A percentile compares a stretch with the other conserved stretches of the same genome.
These are phyloP conservation scores for Helostoma temminkii DNA, from an alignment of 2,797 vertebrate genomes.

Conservation along the genomic window DNA sequence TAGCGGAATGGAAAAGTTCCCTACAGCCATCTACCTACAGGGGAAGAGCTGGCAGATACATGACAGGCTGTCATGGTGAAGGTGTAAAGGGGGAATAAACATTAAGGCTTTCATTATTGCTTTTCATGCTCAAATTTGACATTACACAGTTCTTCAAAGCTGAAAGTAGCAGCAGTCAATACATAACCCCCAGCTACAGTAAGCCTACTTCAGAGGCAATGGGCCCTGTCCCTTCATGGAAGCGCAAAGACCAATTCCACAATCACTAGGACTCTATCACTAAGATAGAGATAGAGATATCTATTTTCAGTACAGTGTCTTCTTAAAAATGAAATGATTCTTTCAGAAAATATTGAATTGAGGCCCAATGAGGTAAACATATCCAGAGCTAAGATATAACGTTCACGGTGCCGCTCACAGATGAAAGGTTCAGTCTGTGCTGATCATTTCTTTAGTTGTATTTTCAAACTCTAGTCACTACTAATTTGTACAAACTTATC, in stretches of 20 bases:
- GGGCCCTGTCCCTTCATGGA: too few species aligned
- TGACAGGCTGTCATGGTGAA: slow-evolving; percentile 48
- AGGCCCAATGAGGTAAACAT: background rate
- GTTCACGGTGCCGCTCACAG: slow-evolving; percentile 8
- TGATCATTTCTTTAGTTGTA: slow-evolving; percentile 70
- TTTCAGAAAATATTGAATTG: too few species aligned
- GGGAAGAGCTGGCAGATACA: slow-evolving; percentile 47
- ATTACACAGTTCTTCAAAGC: slow-evolving; percentile 38
- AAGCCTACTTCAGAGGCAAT: slow-evolving; percentile 14
- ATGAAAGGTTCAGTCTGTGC: slow-evolving; percentile 39
- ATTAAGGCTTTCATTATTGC: slow-evolving; percentile 15
- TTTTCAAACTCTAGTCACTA: slow-evolving; percentile 80
- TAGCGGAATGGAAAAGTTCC: slow-evolving; percentile 42
- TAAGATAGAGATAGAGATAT: too few species aligned
- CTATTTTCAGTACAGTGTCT: too few species aligned
- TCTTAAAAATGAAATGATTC: too few species aligned
- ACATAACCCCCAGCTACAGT: background rate
- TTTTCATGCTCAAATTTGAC: slow-evolving; percentile 33
- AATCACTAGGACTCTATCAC: too few species aligned
- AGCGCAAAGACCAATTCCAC: too few species aligned
- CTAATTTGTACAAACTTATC: slow-evolving; percentile 65
- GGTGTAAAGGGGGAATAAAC: slow-evolving; percentile 31
- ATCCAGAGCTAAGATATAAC: too few species aligned
- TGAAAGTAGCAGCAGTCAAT: slow-evolving; percentile 40
- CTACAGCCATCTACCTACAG: slow-evolving; percentile 34